Base-by-base conservation (phyloP, 2,888 invertebrate species). In the Tetheella fluctuosa region DNA sequence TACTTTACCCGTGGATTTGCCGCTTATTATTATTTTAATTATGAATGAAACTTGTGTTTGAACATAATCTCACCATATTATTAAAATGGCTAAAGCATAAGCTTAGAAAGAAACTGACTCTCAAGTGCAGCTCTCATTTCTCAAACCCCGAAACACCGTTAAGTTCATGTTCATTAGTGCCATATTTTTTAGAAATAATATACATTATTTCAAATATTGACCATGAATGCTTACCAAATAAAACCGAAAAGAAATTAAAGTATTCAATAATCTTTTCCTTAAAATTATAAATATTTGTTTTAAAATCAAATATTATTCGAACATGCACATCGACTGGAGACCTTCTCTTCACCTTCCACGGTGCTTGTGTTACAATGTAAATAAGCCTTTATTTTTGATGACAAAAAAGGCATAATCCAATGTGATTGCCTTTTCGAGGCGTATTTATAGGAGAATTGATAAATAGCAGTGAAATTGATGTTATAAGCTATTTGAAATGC, bases 391-490 rank as follows among this genome's bases (percentile, higher is more conserved):
- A 79, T 78, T 71, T 39, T 39, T 4, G 69, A 76, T 71, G 73
- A 74, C 76, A 79, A 76, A 84, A 76, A 84, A 82, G 85, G 81
- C 70, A 80, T 74, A 75, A 80, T 74, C 75, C 71, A 73, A 76
- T 81, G 52, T 23, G 80, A 84, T 85, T 84, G 83, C 82, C 74
- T 74, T 48, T 48, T 67, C 64, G 72, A 73, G 70, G 80, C 81
- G 25, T 25, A 25, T 4, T 25, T 25, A 6, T 25, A 25, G 25
- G 6, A 25, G n/a, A n/a, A n/a, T n/a, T n/a, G n/a, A n/a, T n/a
- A n/a, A 25, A 25, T 25, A 25, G 25, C 25, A 25, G 25, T 6
- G 25, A 25, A 6, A 25, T 25, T 25, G n/a, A n/a, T n/a, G n/a
- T n/a, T 25, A 25, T 25, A 25, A 25, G 25, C 25, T 4, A 25